These are phyloP conservation scores for Lasius platythorax DNA, from an alignment of 2,888 invertebrate genomes.

Conservation along the genomic window DNA sequence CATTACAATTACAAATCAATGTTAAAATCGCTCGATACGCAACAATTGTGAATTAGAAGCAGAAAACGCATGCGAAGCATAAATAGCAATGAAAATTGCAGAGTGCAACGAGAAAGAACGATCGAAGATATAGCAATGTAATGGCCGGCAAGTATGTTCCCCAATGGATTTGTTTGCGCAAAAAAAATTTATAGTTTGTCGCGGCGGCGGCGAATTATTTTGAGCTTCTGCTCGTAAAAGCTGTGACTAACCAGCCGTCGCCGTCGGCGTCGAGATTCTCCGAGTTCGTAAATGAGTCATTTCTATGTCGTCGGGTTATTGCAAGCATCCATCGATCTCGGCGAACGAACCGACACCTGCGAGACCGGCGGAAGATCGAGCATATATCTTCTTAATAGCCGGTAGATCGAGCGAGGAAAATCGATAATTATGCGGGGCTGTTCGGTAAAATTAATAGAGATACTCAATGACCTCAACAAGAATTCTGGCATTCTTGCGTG, in stretches of 20 bases:
- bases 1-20: background rate
- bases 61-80: background rate
- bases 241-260: background rate
- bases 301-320: conserved; percentile 41
- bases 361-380: background rate
- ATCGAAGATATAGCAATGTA: background rate
- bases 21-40: conserved; percentile 7
- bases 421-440: conserved; percentile 25
- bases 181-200: conserved; percentile 48
- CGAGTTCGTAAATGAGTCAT: conserved; percentile 30
- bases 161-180: conserved; percentile 34
- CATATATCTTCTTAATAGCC: conserved; percentile 10
- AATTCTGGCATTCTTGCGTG: conserved; percentile 15
- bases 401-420: conserved; percentile 28
- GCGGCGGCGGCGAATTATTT: conserved; percentile 52
- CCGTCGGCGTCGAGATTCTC: conserved; percentile 26
- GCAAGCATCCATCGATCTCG: conserved; percentile 37
- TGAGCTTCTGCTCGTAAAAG: conserved; percentile 49
- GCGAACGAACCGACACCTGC: conserved; percentile 4
- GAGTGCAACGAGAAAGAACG: conserved; percentile 17
- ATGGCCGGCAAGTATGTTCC: conserved; percentile 15
- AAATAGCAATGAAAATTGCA: conserved; percentile 27
- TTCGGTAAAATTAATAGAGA: conserved; percentile 21
- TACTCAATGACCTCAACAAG: conserved; percentile 6
- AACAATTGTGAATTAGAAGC: conserved; percentile 27